Base-by-base conservation (phyloP, 2,113 vertebrate genomes). In the Anguilla rostrata region DNA sequence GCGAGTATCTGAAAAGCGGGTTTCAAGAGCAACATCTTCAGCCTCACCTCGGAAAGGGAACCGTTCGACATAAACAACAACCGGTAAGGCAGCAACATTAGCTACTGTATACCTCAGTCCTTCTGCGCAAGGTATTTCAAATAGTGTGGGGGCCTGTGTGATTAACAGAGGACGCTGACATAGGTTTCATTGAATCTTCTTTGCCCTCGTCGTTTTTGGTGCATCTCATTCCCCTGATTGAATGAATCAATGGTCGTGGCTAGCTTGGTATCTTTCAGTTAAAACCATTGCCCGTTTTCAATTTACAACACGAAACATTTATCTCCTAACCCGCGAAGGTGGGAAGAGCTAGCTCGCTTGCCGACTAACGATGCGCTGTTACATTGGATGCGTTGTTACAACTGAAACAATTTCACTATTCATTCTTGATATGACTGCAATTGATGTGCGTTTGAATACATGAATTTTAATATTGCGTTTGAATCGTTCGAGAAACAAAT, bases 51-150 rank as follows among this genome's bases (percentile, higher is more conserved):
- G 90, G 94, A 90, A 95, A 90, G 89, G 92, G 95, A 88, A 89
- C 93, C 87, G 91, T 94, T 92, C 92, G 93, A 34, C 90, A 94
- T 92, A 94, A 90, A 91, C 96, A 93, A 92, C 94, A 95, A 92
- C 94, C 94, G 94, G 95, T 94, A 91, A 93, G 93, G 90, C 90
- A 66, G 60, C 86, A 9, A 71, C 85, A 34, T 75, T 80, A 29
- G 39, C 87, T 66, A 26, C 84, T 53, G 53, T 60, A 81, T 85
- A 56, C 43, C 81, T 88, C 86, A 34, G 71, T 80, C 81, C 78
- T 46, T 40, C 29, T 49, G 14, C 5, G 71, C 39, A 60, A n/a
- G 22, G 82, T 63, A 16, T 63, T 26, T 5, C 5, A 26, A 39
- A 20, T 81, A 63, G 79, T 41, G 15, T 3, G 56, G 39, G 39